Conservation (phyloP, 53 echinoderm and acorn worm species). For the Mesocentrotus franciscanus region DNA sequence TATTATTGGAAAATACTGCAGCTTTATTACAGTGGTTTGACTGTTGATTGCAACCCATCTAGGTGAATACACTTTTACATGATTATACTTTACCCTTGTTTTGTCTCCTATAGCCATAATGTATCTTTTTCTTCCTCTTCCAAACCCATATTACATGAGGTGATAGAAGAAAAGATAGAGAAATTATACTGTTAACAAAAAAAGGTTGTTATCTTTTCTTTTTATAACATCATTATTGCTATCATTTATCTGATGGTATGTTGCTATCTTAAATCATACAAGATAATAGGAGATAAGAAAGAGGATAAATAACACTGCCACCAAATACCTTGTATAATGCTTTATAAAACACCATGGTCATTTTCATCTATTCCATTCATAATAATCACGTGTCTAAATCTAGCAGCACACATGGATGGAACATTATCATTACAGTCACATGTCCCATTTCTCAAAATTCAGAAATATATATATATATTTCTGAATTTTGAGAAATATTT, state of each 20-base stretch:
- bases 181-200: neutral
- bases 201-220: too few relatives aligned
- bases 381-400: neutral
- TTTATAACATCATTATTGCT: too few relatives aligned
- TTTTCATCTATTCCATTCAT: neutral
- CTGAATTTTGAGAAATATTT: too few relatives aligned
- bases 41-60: constrained; percentile 9
- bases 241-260: too few relatives aligned
- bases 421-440: too few relatives aligned
- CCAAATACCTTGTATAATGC: neutral
- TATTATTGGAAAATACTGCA: constrained; percentile 69
- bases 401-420: neutral
- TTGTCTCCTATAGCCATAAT: neutral
- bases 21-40: constrained; percentile 61
- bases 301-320: neutral
- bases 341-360: neutral
- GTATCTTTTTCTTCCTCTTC: neutral
- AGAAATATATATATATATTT: too few relatives aligned
- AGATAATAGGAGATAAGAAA: neutral
- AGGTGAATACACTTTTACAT: constrained; percentile 71
- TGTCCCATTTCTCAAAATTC: too few relatives aligned
- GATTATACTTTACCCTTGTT: neutral
- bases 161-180: neutral
- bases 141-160: neutral
- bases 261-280: neutral